Evolutionary conservation across 2,888 invertebrate species (phyloP).

Genomic region (Griposia aprilina): DNA sequence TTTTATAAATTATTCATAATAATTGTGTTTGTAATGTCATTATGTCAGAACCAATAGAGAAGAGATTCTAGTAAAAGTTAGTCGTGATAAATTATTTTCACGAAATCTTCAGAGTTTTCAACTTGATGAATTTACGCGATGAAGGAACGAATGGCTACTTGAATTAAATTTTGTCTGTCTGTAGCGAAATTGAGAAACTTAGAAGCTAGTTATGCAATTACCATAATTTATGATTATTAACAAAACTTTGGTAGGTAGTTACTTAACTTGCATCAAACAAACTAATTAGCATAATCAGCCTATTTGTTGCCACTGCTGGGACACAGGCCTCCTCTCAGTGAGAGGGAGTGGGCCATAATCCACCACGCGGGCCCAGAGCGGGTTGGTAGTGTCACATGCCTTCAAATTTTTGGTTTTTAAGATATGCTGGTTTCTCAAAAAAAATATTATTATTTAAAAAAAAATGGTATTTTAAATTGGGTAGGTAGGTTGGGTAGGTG

Average conservation of each 20-base stretch:
- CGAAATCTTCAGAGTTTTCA: constrained; percentile 8
- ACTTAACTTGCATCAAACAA: background rate
- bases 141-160: constrained; percentile 4
- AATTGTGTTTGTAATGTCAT: background rate
- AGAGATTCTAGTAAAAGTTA: constrained; percentile 17
- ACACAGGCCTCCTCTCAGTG: too few species aligned
- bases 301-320: too few species aligned
- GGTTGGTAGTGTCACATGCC: too few species aligned
- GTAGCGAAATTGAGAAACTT: background rate
- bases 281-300: too few species aligned
- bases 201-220: background rate
- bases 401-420: too few species aligned
- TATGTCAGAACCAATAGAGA: constrained; percentile 20
- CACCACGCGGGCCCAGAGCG: too few species aligned
- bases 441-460: too few species aligned
- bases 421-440: too few species aligned
- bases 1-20: constrained; percentile 9
- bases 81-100: constrained; percentile 23
- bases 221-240: too few species aligned
- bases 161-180: constrained; percentile 10
- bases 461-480: too few species aligned
- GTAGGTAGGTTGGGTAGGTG: too few species aligned
- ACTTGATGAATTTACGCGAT: constrained; percentile 18
- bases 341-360: too few species aligned
- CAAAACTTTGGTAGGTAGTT: background rate